Percentiles rank a stretch among this genome's conserved stretches.
Evolutionary conservation across 2,888 invertebrate species (phyloP).

Genomic region (Scaptodrosophila latifasciaeformis): DNA sequence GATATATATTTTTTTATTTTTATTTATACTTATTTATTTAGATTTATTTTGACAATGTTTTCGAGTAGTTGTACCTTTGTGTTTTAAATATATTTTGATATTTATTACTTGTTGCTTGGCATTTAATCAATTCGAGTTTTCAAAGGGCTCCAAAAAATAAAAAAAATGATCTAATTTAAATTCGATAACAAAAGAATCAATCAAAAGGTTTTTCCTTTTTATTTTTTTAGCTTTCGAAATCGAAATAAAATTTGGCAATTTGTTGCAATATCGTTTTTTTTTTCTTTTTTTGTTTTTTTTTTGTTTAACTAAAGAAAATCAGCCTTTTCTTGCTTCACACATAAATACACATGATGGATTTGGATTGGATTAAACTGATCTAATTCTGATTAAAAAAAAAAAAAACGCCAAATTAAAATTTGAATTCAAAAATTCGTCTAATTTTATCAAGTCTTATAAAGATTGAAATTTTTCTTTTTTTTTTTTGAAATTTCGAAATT

Average conservation of each 20-base stretch:
- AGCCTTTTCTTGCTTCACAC: slow-evolving; percentile 70
- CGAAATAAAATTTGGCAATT: slow-evolving; percentile 68
- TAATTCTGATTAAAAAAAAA: no score
- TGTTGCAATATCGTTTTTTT: slow-evolving; percentile 54
- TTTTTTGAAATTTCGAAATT: no score
- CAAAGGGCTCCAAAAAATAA: neutral
- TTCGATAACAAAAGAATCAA: slow-evolving; percentile 24
- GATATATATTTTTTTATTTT: neutral
- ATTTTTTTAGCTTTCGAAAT: slow-evolving; percentile 9
- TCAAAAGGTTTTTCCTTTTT: slow-evolving; percentile 30
- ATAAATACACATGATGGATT: slow-evolving; percentile 43
- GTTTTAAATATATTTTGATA: slow-evolving; percentile 13
- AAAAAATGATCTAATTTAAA: slow-evolving; percentile 13
- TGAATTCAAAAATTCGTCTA: no score
- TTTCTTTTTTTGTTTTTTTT: slow-evolving; percentile 19
- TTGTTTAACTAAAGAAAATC: slow-evolving; percentile 67
- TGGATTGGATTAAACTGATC: slow-evolving; percentile 1
- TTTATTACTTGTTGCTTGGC: no score
- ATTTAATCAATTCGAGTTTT: slow-evolving; percentile 56
- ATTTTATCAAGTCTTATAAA: no score
- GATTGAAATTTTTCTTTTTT: no score
- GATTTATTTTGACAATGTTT: slow-evolving; percentile 49
- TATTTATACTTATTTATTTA: neutral
- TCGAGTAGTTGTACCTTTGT: slow-evolving; percentile 25
- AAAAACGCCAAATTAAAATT: no score